A percentile compares a stretch with the other conserved stretches of the same genome.
Evolutionary conservation across 2,113 vertebrate genomes (phyloP).

Genomic region (Beaufortia kweichowensis): DNA sequence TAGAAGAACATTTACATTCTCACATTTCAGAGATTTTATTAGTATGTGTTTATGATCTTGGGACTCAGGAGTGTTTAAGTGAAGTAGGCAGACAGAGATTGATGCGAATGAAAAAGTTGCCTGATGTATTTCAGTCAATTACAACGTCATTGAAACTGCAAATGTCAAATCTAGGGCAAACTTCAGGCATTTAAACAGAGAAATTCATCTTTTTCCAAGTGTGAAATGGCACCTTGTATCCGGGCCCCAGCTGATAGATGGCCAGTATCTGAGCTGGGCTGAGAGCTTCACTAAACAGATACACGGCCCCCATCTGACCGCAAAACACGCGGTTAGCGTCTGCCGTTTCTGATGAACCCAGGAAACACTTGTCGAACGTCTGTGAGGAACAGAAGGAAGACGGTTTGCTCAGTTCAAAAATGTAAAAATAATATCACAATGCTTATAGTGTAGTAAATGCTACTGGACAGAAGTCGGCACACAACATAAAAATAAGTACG

Average conservation of each 20-base stretch:
- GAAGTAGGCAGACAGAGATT: not conserved
- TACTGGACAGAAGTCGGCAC: not conserved
- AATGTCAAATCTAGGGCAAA: not conserved
- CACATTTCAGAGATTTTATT: too few species aligned
- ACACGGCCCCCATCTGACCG: slow-evolving; percentile 96
- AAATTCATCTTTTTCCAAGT: not conserved
- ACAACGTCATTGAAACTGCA: not conserved
- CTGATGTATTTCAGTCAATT: not conserved
- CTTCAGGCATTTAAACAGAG: not conserved
- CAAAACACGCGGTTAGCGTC: slow-evolving; percentile 95
- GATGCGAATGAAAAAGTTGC: not conserved
- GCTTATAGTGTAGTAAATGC: not conserved
- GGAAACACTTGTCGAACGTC: slow-evolving; percentile 99
- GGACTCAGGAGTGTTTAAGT: slow-evolving; percentile 2
- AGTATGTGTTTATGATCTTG: too few species aligned
- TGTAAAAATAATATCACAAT: not conserved
- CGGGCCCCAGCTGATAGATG: slow-evolving; percentile 94
- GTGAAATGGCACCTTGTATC: slow-evolving; percentile 86
- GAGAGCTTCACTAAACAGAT: slow-evolving; percentile 94
- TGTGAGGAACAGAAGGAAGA: slow-evolving; percentile 61
- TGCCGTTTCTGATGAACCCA: slow-evolving; percentile 95
- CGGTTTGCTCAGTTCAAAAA: not conserved
- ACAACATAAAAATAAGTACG: too few species aligned
- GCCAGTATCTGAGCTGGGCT: slow-evolving; percentile 96
- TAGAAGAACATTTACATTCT: too few species aligned